Evolutionary conservation across 1,140 invertebrate species (phyloP), one percentile per base, ranked within the genome.

Genomic region (Leptopilina clavipes): DNA sequence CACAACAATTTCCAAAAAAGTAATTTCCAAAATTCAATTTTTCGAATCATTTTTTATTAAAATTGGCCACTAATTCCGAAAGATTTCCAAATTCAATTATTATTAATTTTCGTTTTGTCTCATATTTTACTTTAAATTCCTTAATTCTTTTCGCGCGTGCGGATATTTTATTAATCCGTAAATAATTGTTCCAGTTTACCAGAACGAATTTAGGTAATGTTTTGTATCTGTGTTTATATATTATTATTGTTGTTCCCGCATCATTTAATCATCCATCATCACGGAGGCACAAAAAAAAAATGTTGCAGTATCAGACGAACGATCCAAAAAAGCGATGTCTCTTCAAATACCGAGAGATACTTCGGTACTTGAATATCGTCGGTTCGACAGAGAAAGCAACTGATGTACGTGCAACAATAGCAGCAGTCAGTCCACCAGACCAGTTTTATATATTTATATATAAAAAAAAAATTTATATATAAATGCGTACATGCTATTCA

Each of bases 351-450:
- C 77, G 82, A 75, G 77, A 81, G 82, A 75, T 77, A 81, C 12
- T 72, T 59, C 71, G 75, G 77, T 82, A 74, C 71, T 85, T 84
- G 83, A 84, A 83, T 83, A 81, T 83, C 86, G 84, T 79, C 80
- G 71, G 76, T 79, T 82, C 82, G 78, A 83, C 70, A 80, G 81
- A 81, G 77, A 85, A 81, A 81, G 75, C 79, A 81, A 81, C 82
- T 40, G n/a, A n/a, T 77, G 81, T 81, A 84, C 82, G 78, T 83
- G 84, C 86, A 85, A 85, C 88, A 88, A 88, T 85, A 89, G 86
- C 85, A 90, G 88, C 89, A 90, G 89, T 90, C 89, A 90, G 85
- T 90, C 89, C 89, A 90, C 89, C 89, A 90, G 89, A 90, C 88
- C 86, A 90, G 89, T 90, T 90, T 90, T 90, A 90, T 40, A 40